These are phyloP conservation scores for Toxonevra muliebris DNA, from an alignment of 2,888 invertebrate genomes.

Conservation along the genomic window DNA sequence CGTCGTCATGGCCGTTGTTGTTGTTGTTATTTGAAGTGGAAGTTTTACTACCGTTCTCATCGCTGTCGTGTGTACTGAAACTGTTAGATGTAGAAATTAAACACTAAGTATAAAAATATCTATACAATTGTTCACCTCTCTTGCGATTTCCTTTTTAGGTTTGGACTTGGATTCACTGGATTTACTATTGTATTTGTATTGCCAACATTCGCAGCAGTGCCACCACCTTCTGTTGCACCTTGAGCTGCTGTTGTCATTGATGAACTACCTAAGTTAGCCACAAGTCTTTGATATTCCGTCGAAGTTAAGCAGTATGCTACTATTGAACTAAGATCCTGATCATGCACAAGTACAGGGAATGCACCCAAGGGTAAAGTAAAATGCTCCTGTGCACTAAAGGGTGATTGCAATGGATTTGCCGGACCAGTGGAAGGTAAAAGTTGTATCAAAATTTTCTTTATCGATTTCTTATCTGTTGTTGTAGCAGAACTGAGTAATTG, in stretches of 20 bases:
- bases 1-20: conserved; percentile 38
- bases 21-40: conserved; percentile 16
- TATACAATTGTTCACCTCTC: conserved; percentile 49
- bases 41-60: conserved; percentile 45
- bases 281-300: conserved; percentile 73
- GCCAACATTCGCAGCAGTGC: conserved; percentile 20
- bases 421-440: conserved; percentile 70
- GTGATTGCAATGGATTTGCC: conserved; percentile 67
- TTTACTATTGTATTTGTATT: conserved; percentile 32
- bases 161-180: conserved; percentile 55
- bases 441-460: conserved; percentile 75
- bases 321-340: conserved; percentile 84
- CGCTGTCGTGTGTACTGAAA: conserved; percentile 46
- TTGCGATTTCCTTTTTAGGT: conserved; percentile 56
- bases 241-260: background rate
- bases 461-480: conserved; percentile 69
- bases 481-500: conserved; percentile 42
- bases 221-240: conserved; percentile 28
- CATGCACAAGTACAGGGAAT: conserved; percentile 78
- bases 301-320: conserved; percentile 84
- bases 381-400: conserved; percentile 76
- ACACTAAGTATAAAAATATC: background rate
- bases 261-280: conserved; percentile 64
- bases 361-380: conserved; percentile 72
- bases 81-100: background rate